A percentile compares a stretch with the other conserved stretches of the same genome.
Evolutionary conservation across 2,113 vertebrate genomes (phyloP).

Genomic region (Chlorodrepanis virens): DNA sequence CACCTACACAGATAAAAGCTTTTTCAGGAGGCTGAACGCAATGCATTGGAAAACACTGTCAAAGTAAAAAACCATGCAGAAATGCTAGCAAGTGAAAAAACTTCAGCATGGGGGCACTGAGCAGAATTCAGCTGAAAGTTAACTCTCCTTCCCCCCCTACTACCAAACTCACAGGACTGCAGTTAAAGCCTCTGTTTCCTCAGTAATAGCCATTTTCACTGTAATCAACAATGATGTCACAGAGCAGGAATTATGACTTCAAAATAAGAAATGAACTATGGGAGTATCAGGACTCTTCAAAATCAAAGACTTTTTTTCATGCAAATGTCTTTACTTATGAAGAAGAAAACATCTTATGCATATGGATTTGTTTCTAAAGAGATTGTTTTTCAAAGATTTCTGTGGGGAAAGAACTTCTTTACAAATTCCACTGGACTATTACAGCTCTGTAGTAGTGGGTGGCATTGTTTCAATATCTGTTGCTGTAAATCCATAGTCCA

Average conservation of each 20-base stretch:
- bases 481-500: background rate
- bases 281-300: background rate
- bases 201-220: background rate
- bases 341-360: background rate
- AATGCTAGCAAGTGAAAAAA: background rate
- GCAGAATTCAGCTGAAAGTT: background rate
- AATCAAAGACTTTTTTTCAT: slow-evolving; percentile 17
- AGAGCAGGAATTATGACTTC: slow-evolving; percentile 10
- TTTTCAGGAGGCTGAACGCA: background rate
- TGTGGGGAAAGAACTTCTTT: background rate
- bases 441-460: background rate
- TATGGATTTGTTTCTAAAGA: background rate
- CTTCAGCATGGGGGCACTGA: background rate
- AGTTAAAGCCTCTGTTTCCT: background rate
- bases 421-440: background rate
- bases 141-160: background rate
- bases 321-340: background rate
- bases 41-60: background rate
- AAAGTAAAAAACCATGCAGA: background rate
- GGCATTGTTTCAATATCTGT: background rate
- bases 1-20: background rate
- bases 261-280: background rate
- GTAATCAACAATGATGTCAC: background rate
- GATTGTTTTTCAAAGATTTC: slow-evolving; percentile 25
- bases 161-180: background rate